Evolutionary conservation across 2,888 invertebrate genomes (phyloP), one percentile per base, ranked within the genome.

Genomic region (Zeuzera pyrina): DNA sequence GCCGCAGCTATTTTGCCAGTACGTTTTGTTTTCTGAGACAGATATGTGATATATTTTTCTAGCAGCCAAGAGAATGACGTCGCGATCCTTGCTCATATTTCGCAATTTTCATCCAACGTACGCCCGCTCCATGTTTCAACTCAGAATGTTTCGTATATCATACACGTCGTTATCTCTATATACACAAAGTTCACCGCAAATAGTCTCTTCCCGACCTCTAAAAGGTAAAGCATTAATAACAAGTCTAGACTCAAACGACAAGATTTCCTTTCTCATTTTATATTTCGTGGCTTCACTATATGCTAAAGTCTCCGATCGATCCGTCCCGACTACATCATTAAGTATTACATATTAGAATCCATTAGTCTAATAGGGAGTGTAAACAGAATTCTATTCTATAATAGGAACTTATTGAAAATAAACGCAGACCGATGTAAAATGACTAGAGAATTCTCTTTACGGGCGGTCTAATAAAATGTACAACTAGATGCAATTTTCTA

Each of bases 401-500:
- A 54, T 48, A 55, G 47, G 45, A 45, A 45, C 44, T 45, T 52
- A 59, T 57, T 53, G 53, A 53, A 52, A 53, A 52, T 43, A 47
- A 47, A 51, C 45, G 42, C 42, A 43, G 37, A 45, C 31, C 31
- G 37, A 36, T 33, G 36, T 38, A 43, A 34, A 45, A 52, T 52
- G 49, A 49, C 49, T 33, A 38, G 38, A 44, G 35, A 45, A 52
- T 52, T 50, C 50, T 51, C 51, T 56, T 53, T 55, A 41, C 50
- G 45, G 46, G 47, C 45, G 36, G 43, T 48, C 45, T 49, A 49
- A 55, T 52, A 57, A 57, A 63, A 60, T 50, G 54, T 59, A 56
- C 57, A 46, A 50, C 52, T 52, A 54, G 55, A 62, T 63, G 61
- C 65, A 67, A 72, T 77, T 76, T 77, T 76, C 77, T 67, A 70